phyloP scores from a whole-genome alignment of 2,888 invertebrate species.

The Ophraella communa region DNA sequence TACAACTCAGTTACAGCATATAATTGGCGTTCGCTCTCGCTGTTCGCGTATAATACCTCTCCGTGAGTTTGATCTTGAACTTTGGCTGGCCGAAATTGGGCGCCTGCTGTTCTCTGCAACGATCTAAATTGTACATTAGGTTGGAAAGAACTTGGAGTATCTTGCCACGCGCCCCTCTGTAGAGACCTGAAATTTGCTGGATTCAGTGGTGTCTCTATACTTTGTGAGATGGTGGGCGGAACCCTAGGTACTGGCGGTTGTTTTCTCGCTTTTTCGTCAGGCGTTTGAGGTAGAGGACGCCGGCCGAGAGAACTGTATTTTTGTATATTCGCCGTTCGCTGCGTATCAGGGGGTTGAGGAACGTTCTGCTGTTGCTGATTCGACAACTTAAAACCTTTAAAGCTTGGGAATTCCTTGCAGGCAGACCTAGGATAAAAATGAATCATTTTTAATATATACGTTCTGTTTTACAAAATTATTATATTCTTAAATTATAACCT shows the following conservation, averaged over 20 bases:
- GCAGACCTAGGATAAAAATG: conserved; percentile 56
- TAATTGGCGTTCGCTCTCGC: conserved; percentile 62
- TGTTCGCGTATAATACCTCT: conserved; percentile 58
- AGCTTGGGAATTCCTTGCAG: conserved; percentile 63
- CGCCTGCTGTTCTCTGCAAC: conserved; percentile 59
- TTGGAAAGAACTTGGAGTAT: conserved; percentile 47
- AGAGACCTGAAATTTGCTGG: conserved; percentile 64
- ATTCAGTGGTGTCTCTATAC: conserved; percentile 57
- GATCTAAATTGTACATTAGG: conserved; percentile 57
- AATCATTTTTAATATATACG: no score
- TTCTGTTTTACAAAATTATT: no score
- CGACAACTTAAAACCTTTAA: conserved; percentile 62
- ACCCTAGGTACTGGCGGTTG: conserved; percentile 57
- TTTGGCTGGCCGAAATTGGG: conserved; percentile 56
- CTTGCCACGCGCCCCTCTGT: conserved; percentile 59
- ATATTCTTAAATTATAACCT: no score
- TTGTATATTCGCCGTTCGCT: conserved; percentile 59
- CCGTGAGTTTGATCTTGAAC: conserved; percentile 58
- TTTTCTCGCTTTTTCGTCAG: conserved; percentile 57
- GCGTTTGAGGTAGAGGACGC: conserved; percentile 59
- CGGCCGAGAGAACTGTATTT: conserved; percentile 60
- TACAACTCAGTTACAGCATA: conserved; percentile 80
- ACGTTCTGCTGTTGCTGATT: conserved; percentile 60
- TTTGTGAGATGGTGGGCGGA: conserved; percentile 51
- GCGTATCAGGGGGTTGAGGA: conserved; percentile 36